A percentile compares a stretch with the other conserved stretches of the same genome.
phyloP scores from a whole-genome alignment of 2,113 vertebrate genomes.

The Tupaia tana region DNA sequence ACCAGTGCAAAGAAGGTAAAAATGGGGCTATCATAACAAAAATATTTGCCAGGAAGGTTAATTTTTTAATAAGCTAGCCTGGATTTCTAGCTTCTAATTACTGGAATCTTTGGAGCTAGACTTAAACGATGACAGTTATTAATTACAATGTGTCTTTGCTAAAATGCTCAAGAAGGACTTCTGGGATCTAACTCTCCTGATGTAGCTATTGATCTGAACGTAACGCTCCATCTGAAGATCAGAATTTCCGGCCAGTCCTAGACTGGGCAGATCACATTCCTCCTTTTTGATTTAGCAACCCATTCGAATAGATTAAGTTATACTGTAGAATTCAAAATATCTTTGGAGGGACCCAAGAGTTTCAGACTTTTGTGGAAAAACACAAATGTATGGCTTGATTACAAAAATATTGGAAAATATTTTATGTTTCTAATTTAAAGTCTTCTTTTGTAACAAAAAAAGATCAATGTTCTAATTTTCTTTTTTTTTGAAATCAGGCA shows the following conservation, averaged over 20 bases:
- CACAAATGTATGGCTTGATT: neutral
- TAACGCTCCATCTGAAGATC: neutral
- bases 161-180: rapidly evolving
- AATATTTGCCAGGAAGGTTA: neutral
- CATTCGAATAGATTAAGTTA: neutral
- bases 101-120: neutral
- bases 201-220: neutral
- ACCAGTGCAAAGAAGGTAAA: neutral
- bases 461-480: neutral
- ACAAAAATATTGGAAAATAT: neutral
- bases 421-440: neutral
- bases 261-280: neutral
- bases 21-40: neutral
- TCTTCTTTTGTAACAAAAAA: neutral
- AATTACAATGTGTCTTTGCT: neutral
- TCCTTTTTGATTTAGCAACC: neutral
- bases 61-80: neutral
- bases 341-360: neutral
- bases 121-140: too few species aligned
- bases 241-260: neutral
- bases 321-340: neutral
- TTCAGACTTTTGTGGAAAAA: neutral
- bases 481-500: neutral
- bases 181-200: neutral
- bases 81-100: neutral